Evolutionary conservation across 2,797 vertebrate genomes (phyloP), one percentile per base, ranked within the genome.

Genomic region (Netta rufina): DNA sequence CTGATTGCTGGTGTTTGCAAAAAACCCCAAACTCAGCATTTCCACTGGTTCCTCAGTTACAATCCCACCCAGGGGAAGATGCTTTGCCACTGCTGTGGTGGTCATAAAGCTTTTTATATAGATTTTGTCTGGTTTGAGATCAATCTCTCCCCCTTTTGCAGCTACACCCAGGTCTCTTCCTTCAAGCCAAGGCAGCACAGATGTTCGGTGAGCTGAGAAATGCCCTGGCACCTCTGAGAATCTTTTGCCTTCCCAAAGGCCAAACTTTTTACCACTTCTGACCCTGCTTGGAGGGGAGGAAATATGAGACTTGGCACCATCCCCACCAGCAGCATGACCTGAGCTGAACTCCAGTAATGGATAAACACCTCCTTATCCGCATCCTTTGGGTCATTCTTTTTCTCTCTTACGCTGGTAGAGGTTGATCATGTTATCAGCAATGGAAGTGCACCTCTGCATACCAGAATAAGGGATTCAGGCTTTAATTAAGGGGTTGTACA

Each of bases 401-500:
- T 71, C 79, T 70, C 33, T 39, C 10, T 33, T 30, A 7, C 38
- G 0, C 45, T 2, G 6, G 1, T 9, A 9, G 62, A 38, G 33
- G 51, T 84, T 73, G 70, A 88, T 82, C 57, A 2, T 3, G 4
- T 53, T 72, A 60, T 57, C 62, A 56, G 41, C 3, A 1, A 38
- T 33, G 0, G 76, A 91, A 54, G 62, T 60, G 80, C 90, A 66
- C 51, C 85, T 66, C 66, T 21, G 62, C 71, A 9, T 70, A 38
- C 83, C 67, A 75, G 33, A 73, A 73, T 64, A 16, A 62, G 60
- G 43, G 74, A 81, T 81, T 90, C 61, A 62, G 53, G 76, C 56
- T 92, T 91, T 93, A 82, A 95, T 88, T 84, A 95, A 66, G n/a
- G 78, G 22, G 54, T 75, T 79, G 66, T 65, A 71, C 65, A n/a